Conservation (phyloP, 2,113 vertebrate genomes). For the Neogale vison region DNA sequence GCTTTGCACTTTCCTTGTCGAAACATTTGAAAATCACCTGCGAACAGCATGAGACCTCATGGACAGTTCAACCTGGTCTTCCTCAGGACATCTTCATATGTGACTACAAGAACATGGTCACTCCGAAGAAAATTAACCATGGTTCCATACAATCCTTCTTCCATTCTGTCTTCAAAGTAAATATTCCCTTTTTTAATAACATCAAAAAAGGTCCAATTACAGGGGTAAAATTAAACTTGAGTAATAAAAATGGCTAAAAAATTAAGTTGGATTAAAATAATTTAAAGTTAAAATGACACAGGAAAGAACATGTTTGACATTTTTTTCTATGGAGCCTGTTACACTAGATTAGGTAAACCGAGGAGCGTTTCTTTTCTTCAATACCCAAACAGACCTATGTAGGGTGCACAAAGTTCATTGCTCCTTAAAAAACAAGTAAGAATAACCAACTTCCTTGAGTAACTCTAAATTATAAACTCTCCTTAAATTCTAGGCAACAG, state of each 20-base stretch:
- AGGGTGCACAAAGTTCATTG: background rate
- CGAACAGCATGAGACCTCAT: background rate
- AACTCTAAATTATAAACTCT: background rate
- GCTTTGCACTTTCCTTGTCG: background rate
- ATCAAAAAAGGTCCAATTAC: background rate
- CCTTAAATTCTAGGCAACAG: background rate
- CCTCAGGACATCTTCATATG: background rate
- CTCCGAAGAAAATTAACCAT: too few relatives aligned
- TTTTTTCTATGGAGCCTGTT: background rate
- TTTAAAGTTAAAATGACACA: background rate
- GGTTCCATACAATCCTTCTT: background rate
- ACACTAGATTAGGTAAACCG: background rate
- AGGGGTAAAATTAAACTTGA: background rate
- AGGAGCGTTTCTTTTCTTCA: background rate
- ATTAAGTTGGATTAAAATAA: background rate
- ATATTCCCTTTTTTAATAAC: background rate
- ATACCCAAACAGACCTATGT: background rate
- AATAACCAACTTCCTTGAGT: background rate
- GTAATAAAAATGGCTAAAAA: background rate
- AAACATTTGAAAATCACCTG: background rate
- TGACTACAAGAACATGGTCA: background rate
- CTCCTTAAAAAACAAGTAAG: background rate
- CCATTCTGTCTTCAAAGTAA: background rate
- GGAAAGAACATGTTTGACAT: background rate
- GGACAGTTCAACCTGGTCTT: background rate